These are phyloP conservation scores for Phaethon lepturus DNA, from an alignment of 2,113 vertebrate species.

Conservation along the genomic window DNA sequence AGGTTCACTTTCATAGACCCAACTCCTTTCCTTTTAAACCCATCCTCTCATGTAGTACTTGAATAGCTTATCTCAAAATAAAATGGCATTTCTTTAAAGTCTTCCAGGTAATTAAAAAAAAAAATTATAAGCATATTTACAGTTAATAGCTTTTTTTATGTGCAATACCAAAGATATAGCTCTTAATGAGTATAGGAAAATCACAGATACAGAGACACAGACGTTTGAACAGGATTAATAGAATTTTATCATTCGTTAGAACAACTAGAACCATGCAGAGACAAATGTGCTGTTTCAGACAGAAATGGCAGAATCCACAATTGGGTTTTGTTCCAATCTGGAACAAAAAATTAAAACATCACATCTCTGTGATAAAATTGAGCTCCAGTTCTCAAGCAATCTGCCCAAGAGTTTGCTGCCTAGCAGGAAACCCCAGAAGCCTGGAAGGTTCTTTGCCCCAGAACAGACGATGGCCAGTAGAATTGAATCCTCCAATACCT, in stretches of 20 bases:
- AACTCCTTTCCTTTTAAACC: not conserved
- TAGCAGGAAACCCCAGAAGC: not conserved
- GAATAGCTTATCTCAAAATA: slow-evolving; percentile 7
- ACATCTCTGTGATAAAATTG: not conserved
- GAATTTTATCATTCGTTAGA: not conserved
- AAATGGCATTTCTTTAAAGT: not conserved
- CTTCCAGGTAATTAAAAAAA: not conserved
- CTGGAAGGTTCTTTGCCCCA: not conserved
- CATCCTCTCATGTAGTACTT: not conserved
- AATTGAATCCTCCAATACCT: not conserved
- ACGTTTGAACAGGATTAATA: not conserved
- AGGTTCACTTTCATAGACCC: not conserved
- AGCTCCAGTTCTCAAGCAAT: not conserved
- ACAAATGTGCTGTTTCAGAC: not conserved
- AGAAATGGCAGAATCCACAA: not conserved
- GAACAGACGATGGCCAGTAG: not conserved
- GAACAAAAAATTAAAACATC: not conserved
- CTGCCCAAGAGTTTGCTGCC: not conserved
- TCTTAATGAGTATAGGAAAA: not conserved
- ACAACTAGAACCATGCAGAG: not conserved
- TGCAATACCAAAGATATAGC: not conserved
- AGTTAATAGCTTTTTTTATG: not conserved
- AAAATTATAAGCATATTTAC: not conserved
- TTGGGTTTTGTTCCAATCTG: not conserved
- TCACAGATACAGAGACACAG: not conserved